Evolutionary conservation across 2,113 vertebrate genomes (phyloP).

Genomic region (Oplegnathus fasciatus): DNA sequence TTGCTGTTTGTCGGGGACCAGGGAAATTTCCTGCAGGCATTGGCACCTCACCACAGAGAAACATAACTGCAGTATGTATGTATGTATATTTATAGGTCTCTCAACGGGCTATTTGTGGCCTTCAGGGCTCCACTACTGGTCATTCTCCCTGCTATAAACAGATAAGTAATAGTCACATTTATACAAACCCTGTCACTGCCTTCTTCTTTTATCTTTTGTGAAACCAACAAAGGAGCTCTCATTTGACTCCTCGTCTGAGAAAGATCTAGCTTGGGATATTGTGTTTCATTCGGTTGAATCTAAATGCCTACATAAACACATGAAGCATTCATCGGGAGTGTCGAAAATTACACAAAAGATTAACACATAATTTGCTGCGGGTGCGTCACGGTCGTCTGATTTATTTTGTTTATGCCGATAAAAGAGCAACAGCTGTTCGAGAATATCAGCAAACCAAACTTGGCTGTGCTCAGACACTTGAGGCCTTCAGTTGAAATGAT

Average conservation of each 20-base stretch:
- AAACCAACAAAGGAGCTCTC: neutral
- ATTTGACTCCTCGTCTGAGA: neutral
- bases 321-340: conserved; percentile 14
- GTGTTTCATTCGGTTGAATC: neutral
- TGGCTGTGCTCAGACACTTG: conserved; percentile 53
- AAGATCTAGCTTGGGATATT: neutral
- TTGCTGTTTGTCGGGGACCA: conserved; percentile 66
- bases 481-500: conserved; percentile 39
- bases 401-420: conserved; percentile 66
- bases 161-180: conserved; percentile 5
- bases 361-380: conserved; percentile 22
- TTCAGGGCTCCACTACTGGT: neutral
- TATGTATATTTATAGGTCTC: conserved; percentile 9
- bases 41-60: conserved; percentile 21
- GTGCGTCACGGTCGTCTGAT: conserved; percentile 26
- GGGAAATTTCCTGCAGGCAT: conserved; percentile 62
- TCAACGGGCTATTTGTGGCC: neutral
- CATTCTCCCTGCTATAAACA: conserved; percentile 25
- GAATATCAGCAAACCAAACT: conserved; percentile 62
- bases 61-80: neutral
- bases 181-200: neutral
- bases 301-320: conserved; percentile 6
- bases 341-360: conserved; percentile 47
- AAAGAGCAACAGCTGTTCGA: conserved; percentile 69
- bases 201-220: neutral